phyloP scores from a whole-genome alignment of 2,113 vertebrate species.

The Isurus oxyrinchus region DNA sequence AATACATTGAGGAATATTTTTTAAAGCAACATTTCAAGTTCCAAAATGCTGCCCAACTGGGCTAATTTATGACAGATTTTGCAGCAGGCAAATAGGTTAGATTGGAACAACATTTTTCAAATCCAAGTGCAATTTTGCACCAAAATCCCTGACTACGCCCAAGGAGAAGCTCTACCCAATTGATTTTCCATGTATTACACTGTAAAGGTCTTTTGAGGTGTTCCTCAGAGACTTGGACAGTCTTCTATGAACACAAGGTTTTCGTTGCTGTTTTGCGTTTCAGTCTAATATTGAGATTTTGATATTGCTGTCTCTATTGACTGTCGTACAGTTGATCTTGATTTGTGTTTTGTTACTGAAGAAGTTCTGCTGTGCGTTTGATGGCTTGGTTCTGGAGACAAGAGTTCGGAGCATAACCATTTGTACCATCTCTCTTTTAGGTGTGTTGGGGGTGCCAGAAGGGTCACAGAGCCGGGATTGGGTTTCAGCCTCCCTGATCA shows the following conservation, averaged over 20 bases:
- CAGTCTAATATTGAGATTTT: not conserved
- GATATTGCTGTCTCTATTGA: not conserved
- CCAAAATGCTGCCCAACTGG: not conserved
- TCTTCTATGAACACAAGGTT: not conserved
- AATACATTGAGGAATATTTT: not conserved
- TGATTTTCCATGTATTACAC: not conserved
- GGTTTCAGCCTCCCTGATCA: conserved; percentile 46
- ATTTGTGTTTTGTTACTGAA: not conserved
- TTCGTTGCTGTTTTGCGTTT: not conserved
- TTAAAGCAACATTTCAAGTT: not conserved
- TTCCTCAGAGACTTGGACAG: not conserved
- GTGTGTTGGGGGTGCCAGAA: conserved; percentile 36
- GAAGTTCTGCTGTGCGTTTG: not conserved
- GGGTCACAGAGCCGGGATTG: conserved; percentile 20
- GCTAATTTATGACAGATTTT: not conserved
- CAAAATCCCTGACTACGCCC: not conserved
- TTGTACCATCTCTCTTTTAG: conserved; percentile 42
- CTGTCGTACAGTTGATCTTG: not conserved
- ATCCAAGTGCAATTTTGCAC: not conserved
- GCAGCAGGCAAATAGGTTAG: not conserved
- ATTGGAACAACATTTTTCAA: too few species aligned
- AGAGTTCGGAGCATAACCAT: not conserved
- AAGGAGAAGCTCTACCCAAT: not conserved
- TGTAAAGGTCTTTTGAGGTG: not conserved
- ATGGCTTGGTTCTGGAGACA: not conserved